Evolutionary conservation across 2,797 vertebrate species (phyloP).

Genomic region (Perodicticus potto): DNA sequence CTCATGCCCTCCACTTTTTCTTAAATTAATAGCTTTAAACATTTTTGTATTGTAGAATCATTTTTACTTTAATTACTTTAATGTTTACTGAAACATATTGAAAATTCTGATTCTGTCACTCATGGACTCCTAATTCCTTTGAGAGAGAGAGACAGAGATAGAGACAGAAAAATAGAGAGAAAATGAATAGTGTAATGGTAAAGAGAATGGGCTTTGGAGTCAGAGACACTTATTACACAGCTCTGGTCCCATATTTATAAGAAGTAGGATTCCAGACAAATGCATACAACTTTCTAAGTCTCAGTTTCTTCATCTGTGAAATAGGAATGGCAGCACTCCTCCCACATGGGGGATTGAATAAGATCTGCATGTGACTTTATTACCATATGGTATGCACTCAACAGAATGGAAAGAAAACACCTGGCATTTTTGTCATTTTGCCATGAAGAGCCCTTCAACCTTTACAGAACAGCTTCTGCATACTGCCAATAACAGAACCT

Average conservation of each 20-base stretch:
- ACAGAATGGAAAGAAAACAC: background rate
- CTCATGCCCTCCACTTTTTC: background rate
- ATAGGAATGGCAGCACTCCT: background rate
- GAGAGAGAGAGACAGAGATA: background rate
- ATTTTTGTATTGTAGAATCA: background rate
- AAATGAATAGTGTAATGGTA: background rate
- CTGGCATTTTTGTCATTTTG: background rate
- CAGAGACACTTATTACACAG: background rate
- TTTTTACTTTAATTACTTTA: conserved; percentile 11
- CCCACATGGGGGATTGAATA: background rate
- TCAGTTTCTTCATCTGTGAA: background rate
- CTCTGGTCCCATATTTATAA: background rate
- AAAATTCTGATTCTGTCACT: background rate
- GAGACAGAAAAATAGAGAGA: background rate
- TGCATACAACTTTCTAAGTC: background rate
- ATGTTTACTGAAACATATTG: background rate
- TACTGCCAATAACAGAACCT: background rate
- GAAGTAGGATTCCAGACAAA: background rate
- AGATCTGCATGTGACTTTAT: background rate
- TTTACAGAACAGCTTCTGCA: background rate
- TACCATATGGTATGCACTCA: background rate
- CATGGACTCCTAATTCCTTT: background rate
- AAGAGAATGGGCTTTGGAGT: background rate
- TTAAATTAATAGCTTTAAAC: background rate
- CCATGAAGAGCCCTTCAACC: background rate